Conservation (phyloP, 2,888 invertebrate genomes). For the Eretmocerus hayati region DNA sequence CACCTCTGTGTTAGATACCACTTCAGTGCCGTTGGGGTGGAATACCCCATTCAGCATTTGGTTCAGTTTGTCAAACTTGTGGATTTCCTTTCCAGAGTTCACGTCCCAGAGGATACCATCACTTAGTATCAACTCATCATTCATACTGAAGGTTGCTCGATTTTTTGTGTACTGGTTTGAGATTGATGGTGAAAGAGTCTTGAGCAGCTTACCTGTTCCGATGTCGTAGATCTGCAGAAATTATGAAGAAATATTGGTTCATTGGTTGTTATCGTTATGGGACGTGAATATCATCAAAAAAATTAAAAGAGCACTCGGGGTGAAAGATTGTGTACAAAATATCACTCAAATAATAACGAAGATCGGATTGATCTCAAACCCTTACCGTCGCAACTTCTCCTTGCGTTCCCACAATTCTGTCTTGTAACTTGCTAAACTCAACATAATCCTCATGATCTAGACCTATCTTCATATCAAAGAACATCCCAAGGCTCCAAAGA, state of each 20-base stretch:
- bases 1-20: slow-evolving; percentile 96
- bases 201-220: slow-evolving; percentile 66
- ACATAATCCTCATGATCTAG: slow-evolving; percentile 83
- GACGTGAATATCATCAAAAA: too few relatives aligned
- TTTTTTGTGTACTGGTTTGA: slow-evolving; percentile 92
- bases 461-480: slow-evolving; percentile 46
- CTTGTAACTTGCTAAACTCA: slow-evolving; percentile 86
- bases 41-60: slow-evolving; percentile 91
- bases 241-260: too few relatives aligned
- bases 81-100: slow-evolving; percentile 77
- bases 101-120: slow-evolving; percentile 96
- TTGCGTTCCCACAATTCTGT: slow-evolving; percentile 83
- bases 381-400: slow-evolving; percentile 69
- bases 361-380: too few relatives aligned
- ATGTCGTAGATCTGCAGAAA: slow-evolving; percentile 76
- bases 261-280: too few relatives aligned
- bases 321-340: too few relatives aligned
- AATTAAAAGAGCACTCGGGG: too few relatives aligned
- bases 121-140: slow-evolving; percentile 83
- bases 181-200: slow-evolving; percentile 69
- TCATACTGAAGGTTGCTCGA: slow-evolving; percentile 87
- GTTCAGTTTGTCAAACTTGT: slow-evolving; percentile 97
- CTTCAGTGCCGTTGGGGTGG: slow-evolving; percentile 92
- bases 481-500: slow-evolving; percentile 62
- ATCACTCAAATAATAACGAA: too few relatives aligned